Evolutionary conservation across 2,888 invertebrate genomes (phyloP), one percentile per base, ranked within the genome.

Genomic region (Thysanoteuthis rhombus): DNA sequence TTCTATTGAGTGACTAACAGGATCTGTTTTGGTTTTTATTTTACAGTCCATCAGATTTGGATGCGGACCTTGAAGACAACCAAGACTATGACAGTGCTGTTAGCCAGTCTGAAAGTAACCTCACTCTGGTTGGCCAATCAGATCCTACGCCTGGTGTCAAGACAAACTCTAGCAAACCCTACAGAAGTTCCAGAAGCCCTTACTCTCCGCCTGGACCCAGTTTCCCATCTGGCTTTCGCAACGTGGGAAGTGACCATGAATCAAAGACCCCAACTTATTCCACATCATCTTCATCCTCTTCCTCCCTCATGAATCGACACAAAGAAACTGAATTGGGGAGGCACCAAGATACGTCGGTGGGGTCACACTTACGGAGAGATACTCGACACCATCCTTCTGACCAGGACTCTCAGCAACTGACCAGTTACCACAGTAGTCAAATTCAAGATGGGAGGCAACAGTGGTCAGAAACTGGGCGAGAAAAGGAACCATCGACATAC

Each of bases 11-110:
- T n/a, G n/a, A n/a, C n/a, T n/a, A n/a, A n/a, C n/a, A n/a, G 16
- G 5, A 4, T 90, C 22, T 91, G 2, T 92, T 93, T 93, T 16
- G 90, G 16, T 32, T 89, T 40, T 93, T 92, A 93, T 45, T 93
- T 95, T 95, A 25, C 95, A 98, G 97, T 96, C 97, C 97, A 92
- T 98, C 97, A 94, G 98, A 98, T 96, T 97, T 98, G 94, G 98
- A 98, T 95, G 98, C 98, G 58, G 98, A 98, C 95, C 97, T 98
- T 94, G 98, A 98, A 95, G 98, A 98, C 96, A 98, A 98, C 95
- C 97, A 97, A 95, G 97, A 97, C 95, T 97, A 97, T 95, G 97
- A 97, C 95, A 97, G 97, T 94, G 96, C 97, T 89, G 97, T 97
- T 93, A 97, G 97, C 96, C 97, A 97, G 95, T 97, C 96, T 90